Conservation (phyloP, 1,140 invertebrate species). For the Apis laboriosa region DNA sequence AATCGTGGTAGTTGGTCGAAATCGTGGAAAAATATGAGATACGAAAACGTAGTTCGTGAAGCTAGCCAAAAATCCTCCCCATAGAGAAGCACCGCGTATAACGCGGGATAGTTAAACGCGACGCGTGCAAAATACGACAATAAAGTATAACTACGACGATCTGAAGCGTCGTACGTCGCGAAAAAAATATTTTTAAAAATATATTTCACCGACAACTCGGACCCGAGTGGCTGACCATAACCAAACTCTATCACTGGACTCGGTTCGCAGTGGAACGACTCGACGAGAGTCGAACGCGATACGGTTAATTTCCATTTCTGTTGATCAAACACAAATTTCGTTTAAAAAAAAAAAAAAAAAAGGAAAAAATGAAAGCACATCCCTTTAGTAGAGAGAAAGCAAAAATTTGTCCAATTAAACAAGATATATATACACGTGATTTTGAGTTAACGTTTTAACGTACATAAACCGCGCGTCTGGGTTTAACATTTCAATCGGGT, state of each 20-base stretch:
- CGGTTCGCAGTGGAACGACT: not conserved
- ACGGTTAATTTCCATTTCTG: conserved; percentile 32
- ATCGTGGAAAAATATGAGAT: not conserved
- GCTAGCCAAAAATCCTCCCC: not conserved
- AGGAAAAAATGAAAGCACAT: not conserved
- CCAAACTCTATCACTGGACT: not conserved
- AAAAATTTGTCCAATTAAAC: conserved; percentile 26
- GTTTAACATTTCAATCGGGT: not conserved
- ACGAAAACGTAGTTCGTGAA: not conserved
- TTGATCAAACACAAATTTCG: conserved; percentile 27
- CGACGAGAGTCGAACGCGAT: conserved; percentile 12
- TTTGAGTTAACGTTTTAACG: not conserved
- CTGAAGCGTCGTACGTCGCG: no score
- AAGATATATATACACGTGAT: not conserved
- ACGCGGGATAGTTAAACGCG: not conserved
- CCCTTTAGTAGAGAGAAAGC: no score
- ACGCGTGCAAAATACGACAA: not conserved
- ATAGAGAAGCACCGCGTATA: not conserved
- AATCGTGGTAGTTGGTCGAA: not conserved
- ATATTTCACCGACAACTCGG: not conserved
- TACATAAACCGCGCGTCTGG: not conserved
- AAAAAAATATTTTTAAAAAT: not conserved
- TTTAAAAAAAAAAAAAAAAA: conserved; percentile 7
- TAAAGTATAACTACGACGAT: not conserved
- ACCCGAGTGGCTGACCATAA: conserved; percentile 20